Evolutionary conservation across 2,113 vertebrate species (phyloP), one percentile per base, ranked within the genome.

Genomic region (Thunnus thynnus): DNA sequence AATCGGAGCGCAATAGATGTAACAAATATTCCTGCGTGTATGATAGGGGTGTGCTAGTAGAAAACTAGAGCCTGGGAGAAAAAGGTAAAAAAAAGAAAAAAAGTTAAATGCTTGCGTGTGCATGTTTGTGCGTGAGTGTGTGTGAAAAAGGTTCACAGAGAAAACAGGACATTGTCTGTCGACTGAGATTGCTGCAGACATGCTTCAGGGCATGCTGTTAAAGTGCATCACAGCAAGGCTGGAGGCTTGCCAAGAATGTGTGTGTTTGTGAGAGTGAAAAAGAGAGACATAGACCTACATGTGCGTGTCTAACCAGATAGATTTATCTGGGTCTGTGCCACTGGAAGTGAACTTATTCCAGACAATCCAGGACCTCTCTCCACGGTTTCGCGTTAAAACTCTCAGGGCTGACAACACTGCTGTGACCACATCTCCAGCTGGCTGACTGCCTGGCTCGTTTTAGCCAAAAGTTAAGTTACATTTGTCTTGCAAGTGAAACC

Each of bases 221-320:
- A 65, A 80, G 76, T 69, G 78, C 62, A 90, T 75, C 78, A 60
- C 85, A 79, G 82, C 83, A 61, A 78, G 64, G 36, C 87, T 78
- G 72, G 88, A 88, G 68, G 79, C 32, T 27, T 76, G 91, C 86
- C 88, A 89, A 67, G 70, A 76, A 50, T 76, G 48, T 41, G 47
- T 56, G 46, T 47, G 52, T 68, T 16, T 72, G 64, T 66, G 58
- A 18, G 60, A 60, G 62, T 5, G 50, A 36, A 41, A 63, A 62
- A 80, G 52, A 47, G 22, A 66, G 61, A 80, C 47, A 46, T 3
- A 87, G 68, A 87, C 68, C 55, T 84, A 44, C 11, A 48, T 58
- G 83, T 20, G 41, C 76, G 50, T 36, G 64, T 83, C 56, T 56
- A 51, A 67, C 55, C 64, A 83, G 66, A 32, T 10, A 80, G 57